Base-by-base conservation (phyloP, 2,113 vertebrate species). In the Pelecanoides urinatrix region DNA sequence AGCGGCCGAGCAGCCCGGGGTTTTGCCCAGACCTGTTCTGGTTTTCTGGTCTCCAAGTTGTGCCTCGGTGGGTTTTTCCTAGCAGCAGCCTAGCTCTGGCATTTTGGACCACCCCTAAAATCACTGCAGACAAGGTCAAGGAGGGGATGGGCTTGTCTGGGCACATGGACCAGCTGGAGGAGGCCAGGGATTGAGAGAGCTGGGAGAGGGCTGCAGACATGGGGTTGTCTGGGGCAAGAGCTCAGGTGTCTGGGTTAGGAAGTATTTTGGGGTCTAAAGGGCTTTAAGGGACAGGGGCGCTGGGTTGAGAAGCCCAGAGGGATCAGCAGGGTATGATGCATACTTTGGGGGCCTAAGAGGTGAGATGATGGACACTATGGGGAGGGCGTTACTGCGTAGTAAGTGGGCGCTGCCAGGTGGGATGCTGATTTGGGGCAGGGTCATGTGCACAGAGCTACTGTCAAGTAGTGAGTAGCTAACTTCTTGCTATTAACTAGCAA, bases 1-100 rank as follows among this genome's bases (percentile, higher is more conserved):
- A 30, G 29, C 36, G 77, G 20, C 44, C 0, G 0, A 23, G 40
- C 62, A 58, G 44, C 32, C 44, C 0, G 2, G 26, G 63, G 7
- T 47, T 59, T 44, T 30, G 49, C 22, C 18, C 30, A 29, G 26
- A 32, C 13, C n/a, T 49, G 5, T 62, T 71, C 34, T 61, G 50
- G 2, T 78, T 81, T 79, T 72, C 32, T 75, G n/a, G 16, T 87
- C 16, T 87, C 38, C 22, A 26, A 27, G 10, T 36, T 95, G 30
- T 70, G 38, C 32, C 36, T 49, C 9, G 4, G 10, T 45, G 14
- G 7, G 2, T 47, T 81, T 56, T 84, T 84, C 67, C 16, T 40
- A 25, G 45, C 76, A 70, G 42, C n/a, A 71, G 6, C 53, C 27
- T 50, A n/a, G 11, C 38, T 76, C 23, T 71, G 18, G n/a, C 7